Base-by-base conservation (phyloP, 2,797 vertebrate genomes). In the Myiotriccus ornatus region DNA sequence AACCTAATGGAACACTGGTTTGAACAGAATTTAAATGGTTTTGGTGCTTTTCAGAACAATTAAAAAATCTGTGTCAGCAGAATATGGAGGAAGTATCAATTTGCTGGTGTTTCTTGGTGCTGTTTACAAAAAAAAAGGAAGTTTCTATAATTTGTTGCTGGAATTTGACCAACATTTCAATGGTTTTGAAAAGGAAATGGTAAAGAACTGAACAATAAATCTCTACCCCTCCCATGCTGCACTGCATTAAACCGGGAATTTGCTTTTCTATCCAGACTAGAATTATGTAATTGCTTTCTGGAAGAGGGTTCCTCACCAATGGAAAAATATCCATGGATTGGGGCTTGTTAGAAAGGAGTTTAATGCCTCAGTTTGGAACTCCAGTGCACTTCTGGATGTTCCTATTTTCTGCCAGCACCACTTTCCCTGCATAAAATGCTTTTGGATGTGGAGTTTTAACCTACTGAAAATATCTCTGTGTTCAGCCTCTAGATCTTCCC, bases 291-390 rank as follows among this genome's bases (percentile, higher is more conserved):
- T 8, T 43, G 57, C 24, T 71, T 37, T 32, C 52, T 70, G 18
- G 21, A 28, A 21, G 23, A 15, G 52, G 24, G 20, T 28, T 43
- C 53, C 19, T 39, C 28, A 30, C 7, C 21, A 41, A 4, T 39
- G 39, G 22, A 34, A 41, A 52, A 37, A 15, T 11, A 11, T 19
- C 46, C 20, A 2, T 14, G 64, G 87, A 4, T 59, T 59, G 69
- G 53, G 52, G 22, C 2, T 32, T 22, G 24, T 47, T 67, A 41
- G n/a, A 41, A 37, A 16, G 0, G 2, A 62, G 2, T 22, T 1
- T 52, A 30, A 52, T 30, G 50, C 50, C 28, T 30, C 17, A 19
- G 16, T 30, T 52, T 52, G 28, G 50, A 30, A 52, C 50, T 19
- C 50, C 50, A 30, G 2, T 52, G 50, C 27, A 52, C 28, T 52